A percentile compares a stretch with the other conserved stretches of the same genome.
Evolutionary conservation across 2,113 vertebrate genomes (phyloP).

Genomic region (Lophochroa leadbeateri): DNA sequence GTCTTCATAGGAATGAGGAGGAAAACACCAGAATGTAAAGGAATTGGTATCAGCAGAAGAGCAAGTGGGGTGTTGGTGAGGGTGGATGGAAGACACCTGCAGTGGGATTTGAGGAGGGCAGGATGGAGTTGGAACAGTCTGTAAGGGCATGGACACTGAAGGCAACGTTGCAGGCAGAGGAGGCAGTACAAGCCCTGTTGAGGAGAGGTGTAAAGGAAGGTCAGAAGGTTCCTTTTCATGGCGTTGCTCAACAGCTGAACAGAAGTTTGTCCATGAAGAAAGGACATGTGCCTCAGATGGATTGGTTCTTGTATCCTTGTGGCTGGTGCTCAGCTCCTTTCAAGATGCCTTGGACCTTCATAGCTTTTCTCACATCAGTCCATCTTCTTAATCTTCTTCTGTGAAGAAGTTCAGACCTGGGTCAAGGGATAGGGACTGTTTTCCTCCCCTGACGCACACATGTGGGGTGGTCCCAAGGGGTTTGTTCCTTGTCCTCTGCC

Average conservation of each 20-base stretch:
- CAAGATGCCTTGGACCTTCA: not conserved
- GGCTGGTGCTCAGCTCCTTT: not conserved
- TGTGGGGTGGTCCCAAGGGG: not conserved
- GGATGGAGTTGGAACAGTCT: not conserved
- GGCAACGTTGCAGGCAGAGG: too few species aligned
- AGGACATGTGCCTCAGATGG: not conserved
- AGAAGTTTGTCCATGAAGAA: not conserved
- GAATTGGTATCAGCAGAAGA: not conserved
- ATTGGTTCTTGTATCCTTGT: not conserved
- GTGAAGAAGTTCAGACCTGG: not conserved
- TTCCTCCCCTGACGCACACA: not conserved
- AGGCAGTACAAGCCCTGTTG: not conserved
- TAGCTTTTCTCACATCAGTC: not conserved
- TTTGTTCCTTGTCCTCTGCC: not conserved
- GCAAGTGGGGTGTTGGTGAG: not conserved
- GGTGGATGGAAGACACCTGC: not conserved
- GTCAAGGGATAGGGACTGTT: not conserved
- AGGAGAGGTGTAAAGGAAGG: not conserved
- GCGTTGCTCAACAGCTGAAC: not conserved
- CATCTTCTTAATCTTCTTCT: not conserved
- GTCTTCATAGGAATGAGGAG: not conserved
- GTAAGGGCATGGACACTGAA: not conserved
- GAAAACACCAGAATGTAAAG: not conserved
- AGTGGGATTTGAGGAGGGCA: not conserved
- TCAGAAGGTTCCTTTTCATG: not conserved